Evolutionary conservation across 1,140 invertebrate species (phyloP), one percentile per base, ranked within the genome.

Genomic region (Oryzaephilus surinamensis): DNA sequence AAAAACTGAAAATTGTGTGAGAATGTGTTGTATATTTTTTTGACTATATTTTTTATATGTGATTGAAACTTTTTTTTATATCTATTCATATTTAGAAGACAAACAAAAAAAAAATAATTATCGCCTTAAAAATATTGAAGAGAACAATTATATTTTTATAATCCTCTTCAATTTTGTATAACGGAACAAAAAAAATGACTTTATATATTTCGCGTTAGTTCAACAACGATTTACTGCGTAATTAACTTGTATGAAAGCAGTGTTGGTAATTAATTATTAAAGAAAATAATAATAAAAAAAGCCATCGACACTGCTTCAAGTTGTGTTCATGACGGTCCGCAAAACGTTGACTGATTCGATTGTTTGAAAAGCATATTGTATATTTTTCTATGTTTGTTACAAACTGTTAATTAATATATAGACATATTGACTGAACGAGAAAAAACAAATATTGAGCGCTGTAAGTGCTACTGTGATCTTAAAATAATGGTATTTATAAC

Each of bases 311-410:
- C 45, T 51, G 46, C 45, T 51, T 33, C 16, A 32, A 52, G 52
- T 42, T 52, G 51, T 54, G 53, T 54, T 54, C 51, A 53, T 43
- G 47, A 38, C 38, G 42, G 27, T 39, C 31, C 41, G 37, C 36
- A 34, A n/a, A n/a, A 54, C 33, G 48, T 41, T 46, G 56, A 58
- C 52, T 53, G 52, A 57, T n/a, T n/a, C n/a, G n/a, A n/a, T 58
- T 55, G 51, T 57, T 58, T 54, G 57, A 59, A 51, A 57, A 51
- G n/a, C 54, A 53, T 57, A 60, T 50, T 62, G 60, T 62, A 60
- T 62, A 62, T 62, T 62, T 62, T 62, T 62, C 54, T 62, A 62
- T 62, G 51, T 62, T 62, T 62, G 60, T 62, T 62, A 62, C 60
- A 54, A 58, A n/a, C 51, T 60, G 58, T 62, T 60, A 57, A n/a